Evolutionary conservation across 2,888 invertebrate species (phyloP), one percentile per base, ranked within the genome.

Genomic region (Nebria salina): DNA sequence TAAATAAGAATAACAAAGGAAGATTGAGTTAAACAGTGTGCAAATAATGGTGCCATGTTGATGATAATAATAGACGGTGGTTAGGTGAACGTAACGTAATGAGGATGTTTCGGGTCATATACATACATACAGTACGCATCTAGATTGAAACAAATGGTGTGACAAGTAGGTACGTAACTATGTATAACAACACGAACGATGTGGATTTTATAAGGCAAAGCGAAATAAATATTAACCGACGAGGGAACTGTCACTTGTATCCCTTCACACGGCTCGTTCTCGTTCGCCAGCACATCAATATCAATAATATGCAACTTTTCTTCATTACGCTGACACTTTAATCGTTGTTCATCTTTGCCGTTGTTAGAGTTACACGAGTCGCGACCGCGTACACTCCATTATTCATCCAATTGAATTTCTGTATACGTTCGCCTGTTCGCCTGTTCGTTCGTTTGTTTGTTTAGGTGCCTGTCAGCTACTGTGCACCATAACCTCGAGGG

Each of bases 81-180:
- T 66, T 34, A 34, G 4, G 34, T 34, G 5, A 34, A 34, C 34
- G 34, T 34, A 34, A 34, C 34, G 34, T 34, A 82, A 82, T 80
- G 74, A 82, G 81, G 81, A 81, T 81, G 81, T 73, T 81, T 81
- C 75, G 42, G 64, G 54, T 72, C 68, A 75, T 11, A 5, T 70
- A 26, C 68, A 11, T 9, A 9, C 9, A 9, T 43, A 54, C 54
- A 54, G 54, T 54, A 54, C 70, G 72, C 86, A 84, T 86, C 87
- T 88, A 89, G 89, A 90, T 90, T 90, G 90, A 90, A 90, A 90
- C 88, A 90, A 90, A 90, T 90, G 89, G 83, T 82, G 76, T 78
- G 72, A 82, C 82, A 75, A 77, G 76, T 73, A 78, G 20, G 20
- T 20, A 20, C 20, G 20, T 20, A 20, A 20, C 20, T 20, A 20